Conservation (phyloP, 1,140 invertebrate genomes). For the Bombyx mandarina region DNA sequence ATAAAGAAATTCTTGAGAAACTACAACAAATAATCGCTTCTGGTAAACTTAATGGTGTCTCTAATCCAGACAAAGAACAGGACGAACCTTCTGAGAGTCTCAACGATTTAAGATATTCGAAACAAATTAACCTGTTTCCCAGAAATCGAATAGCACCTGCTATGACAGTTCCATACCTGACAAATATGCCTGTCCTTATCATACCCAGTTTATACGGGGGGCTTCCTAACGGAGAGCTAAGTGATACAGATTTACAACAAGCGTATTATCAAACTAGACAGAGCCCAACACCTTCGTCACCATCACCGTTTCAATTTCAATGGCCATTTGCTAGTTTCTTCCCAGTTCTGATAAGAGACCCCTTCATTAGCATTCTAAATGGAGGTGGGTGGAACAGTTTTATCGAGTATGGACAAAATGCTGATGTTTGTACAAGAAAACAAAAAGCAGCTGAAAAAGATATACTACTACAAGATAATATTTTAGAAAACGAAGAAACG, state of each 20-base stretch:
- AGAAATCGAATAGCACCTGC: slow-evolving; percentile 16
- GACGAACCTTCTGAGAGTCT: slow-evolving; percentile 20
- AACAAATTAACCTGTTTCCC: slow-evolving; percentile 23
- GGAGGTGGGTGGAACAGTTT: slow-evolving; percentile 68
- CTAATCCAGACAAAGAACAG: slow-evolving; percentile 17
- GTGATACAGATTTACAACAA: background rate
- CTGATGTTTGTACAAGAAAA: slow-evolving; percentile 63
- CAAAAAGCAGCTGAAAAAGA: slow-evolving; percentile 31
- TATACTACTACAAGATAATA: slow-evolving; percentile 10
- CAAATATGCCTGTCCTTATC: slow-evolving; percentile 42
- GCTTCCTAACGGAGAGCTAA: background rate
- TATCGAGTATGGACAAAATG: slow-evolving; percentile 72
- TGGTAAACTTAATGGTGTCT: slow-evolving; percentile 26
- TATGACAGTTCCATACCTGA: slow-evolving; percentile 33
- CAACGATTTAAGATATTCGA: slow-evolving; percentile 27
- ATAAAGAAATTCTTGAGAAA: slow-evolving; percentile 41
- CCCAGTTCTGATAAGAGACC: slow-evolving; percentile 72
- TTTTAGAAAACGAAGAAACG: slow-evolving; percentile 16
- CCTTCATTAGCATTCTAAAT: slow-evolving; percentile 60
- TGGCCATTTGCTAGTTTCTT: slow-evolving; percentile 69
- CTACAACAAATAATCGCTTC: slow-evolving; percentile 48
- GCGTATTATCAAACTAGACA: slow-evolving; percentile 29
- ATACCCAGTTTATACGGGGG: slow-evolving; percentile 24
- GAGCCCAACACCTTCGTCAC: slow-evolving; percentile 23
- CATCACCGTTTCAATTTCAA: slow-evolving; percentile 38